Evolutionary conservation across 2,113 vertebrate genomes (phyloP), one percentile per base, ranked within the genome.

Genomic region (Delphinapterus leucas): DNA sequence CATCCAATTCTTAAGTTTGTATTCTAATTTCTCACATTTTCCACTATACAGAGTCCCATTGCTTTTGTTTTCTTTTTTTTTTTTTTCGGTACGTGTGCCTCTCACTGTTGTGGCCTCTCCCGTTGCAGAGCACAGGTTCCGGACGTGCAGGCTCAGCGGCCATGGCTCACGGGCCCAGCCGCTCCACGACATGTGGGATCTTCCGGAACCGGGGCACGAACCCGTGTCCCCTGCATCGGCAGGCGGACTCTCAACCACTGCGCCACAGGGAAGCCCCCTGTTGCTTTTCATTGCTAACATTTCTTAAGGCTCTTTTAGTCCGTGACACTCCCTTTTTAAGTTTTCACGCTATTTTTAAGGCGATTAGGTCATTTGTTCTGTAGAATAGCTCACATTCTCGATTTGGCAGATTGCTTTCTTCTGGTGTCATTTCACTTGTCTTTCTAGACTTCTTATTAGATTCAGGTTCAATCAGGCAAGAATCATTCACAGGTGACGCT

Each of bases 21-120:
- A 70, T 74, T 86, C 68, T 61, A 77, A 89, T 73, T 73, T 94
- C 58, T 71, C 41, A 76, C 53, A 49, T 73, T 55, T 8, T 83
- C 10, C 15, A 17, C 38, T 65, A 8, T 15, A 90, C 7, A 31
- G 81, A 49, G 21, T 61, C 23, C 33, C 76, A 20, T 15, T 49
- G 14, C 25, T 87, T 79, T 82, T 47, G 25, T 41, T 41, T 41
- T 41, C 41, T 79, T 47, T 47, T 12, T 12, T 47, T 47, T 47
- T 47, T 47, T 47, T 47, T 47, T 10, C 10, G 44, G 44, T 8
- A 44, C 44, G 44, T 7, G 44, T 7, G 44, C 44, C 44, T 44
- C 44, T 44, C 44, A 44, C 44, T 8, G 44, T 8, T 44, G 44
- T 44, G 44, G 7, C 44, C 44, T 44, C 44, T 44, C 44, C 44